Evolutionary conservation across 2,888 invertebrate species (phyloP), one percentile per base, ranked within the genome.

Genomic region (Pollenia amentaria): DNA sequence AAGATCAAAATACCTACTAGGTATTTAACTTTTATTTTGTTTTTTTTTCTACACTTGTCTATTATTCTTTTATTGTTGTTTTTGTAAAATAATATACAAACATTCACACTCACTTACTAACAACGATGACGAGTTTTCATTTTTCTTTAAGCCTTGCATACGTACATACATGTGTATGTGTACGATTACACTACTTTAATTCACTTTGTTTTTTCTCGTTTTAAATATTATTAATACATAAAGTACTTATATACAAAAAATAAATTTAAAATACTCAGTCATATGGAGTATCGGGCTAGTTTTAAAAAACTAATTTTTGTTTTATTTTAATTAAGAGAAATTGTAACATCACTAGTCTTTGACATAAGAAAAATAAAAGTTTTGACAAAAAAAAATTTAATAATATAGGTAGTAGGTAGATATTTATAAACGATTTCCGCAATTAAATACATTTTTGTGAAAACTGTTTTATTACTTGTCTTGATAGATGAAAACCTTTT

Each of bases 121-220:
- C 55, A 65, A 81, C 55, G 83, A 83, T 83, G 83, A 84, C 78
- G 78, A 84, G 84, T 84, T 72, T 84, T 84, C 77, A 78, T 51
- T 78, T 84, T 84, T 72, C 64, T 67, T 80, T 64, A 76, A 76
- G 81, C 81, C 53, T 80, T 64, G 64, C 73, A 53, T 64, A 57
- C 4, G 44, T 21, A 51, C 18, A 72, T 11, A 57, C 10, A 29
- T 21, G 18, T 70, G n/a, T 76, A 18, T 84, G n/a, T 60, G 42
- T 78, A 42, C 67, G 73, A 65, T 73, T 73, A 84, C 77, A 77
- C 65, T 84, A 78, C 73, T 60, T 84, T 73, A 78, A 84, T 78
- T 78, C 67, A 84, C 65, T 73, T 73, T 69, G 60, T 78, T 78
- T 38, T 77, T 21, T 42, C 67, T 57, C 21, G 11, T 12, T 67